phyloP scores from a whole-genome alignment of 1,140 invertebrate genomes.

The Schlechtendalia chinensis region DNA sequence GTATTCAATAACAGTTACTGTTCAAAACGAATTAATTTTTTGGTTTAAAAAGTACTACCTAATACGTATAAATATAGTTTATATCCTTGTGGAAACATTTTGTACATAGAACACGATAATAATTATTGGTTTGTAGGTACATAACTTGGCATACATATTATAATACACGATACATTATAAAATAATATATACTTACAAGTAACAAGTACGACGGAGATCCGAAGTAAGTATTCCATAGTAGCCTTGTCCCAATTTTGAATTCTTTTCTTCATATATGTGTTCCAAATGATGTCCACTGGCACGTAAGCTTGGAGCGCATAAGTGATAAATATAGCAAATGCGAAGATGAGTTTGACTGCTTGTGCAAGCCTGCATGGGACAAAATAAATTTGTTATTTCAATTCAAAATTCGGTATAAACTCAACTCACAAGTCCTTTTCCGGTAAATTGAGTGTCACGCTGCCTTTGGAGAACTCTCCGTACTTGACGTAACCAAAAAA shows the following conservation, averaged over 20 bases:
- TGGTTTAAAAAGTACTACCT: too few species aligned
- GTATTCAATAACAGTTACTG: too few species aligned
- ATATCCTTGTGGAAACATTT: too few species aligned
- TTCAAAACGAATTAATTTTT: too few species aligned
- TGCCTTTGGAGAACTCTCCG: constrained; percentile 64
- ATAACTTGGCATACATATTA: too few species aligned
- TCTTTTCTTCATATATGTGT: constrained; percentile 64
- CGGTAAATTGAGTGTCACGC: constrained; percentile 74
- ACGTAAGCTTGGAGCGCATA: constrained; percentile 94
- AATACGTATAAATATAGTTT: too few species aligned
- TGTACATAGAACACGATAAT: too few species aligned
- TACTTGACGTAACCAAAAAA: constrained; percentile 82
- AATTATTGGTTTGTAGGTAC: too few species aligned
- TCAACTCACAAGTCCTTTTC: constrained; percentile 52
- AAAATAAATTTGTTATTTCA: constrained; percentile 18
- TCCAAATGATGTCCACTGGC: constrained; percentile 86
- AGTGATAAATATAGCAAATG: constrained; percentile 83
- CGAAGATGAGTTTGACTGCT: constrained; percentile 78
- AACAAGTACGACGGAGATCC: constrained; percentile 66
- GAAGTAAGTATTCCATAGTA: constrained; percentile 64
- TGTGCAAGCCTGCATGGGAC: constrained; percentile 68
- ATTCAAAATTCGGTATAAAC: background rate
- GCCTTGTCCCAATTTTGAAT: constrained; percentile 51
- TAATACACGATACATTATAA: too few species aligned
- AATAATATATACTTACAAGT: constrained; percentile 69